Conservation (phyloP, 2,888 invertebrate genomes). For the Plagodis dolabraria region DNA sequence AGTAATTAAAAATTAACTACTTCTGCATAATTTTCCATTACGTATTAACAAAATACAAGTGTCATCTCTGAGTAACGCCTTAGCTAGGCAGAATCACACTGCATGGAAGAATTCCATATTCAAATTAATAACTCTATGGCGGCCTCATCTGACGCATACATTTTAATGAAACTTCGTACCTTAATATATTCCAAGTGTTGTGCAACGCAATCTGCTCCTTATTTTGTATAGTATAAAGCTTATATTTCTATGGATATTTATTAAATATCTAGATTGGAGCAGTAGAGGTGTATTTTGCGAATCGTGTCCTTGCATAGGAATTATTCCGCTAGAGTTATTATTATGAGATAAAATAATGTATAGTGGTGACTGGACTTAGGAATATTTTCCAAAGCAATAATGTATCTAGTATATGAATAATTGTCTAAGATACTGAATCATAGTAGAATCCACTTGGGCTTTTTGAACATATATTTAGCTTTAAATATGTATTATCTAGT, state of each 20-base stretch:
- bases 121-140: slow-evolving; percentile 14
- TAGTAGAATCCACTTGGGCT: too few relatives aligned
- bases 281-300: slow-evolving; percentile 5
- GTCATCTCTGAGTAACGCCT: slow-evolving; percentile 8
- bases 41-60: background rate
- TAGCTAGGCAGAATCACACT: slow-evolving; percentile 9
- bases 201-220: slow-evolving; percentile 11
- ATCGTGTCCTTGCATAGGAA: slow-evolving; percentile 18
- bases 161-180: slow-evolving; percentile 19
- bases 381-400: too few relatives aligned
- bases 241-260: slow-evolving; percentile 6
- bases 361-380: too few relatives aligned
- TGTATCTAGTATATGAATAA: too few relatives aligned
- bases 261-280: slow-evolving; percentile 5
- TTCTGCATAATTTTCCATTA: too few relatives aligned
- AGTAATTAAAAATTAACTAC: too few relatives aligned
- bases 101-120: slow-evolving; percentile 6
- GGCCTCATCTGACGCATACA: slow-evolving; percentile 26
- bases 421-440: too few relatives aligned
- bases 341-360: background rate
- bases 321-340: background rate
- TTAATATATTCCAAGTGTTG: slow-evolving; percentile 17
- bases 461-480: too few relatives aligned
- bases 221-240: background rate
- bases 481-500: too few relatives aligned